These are phyloP conservation scores for Mesocentrotus franciscanus DNA, from an alignment of 53 echinoderm and acorn worm genomes.

Conservation along the genomic window DNA sequence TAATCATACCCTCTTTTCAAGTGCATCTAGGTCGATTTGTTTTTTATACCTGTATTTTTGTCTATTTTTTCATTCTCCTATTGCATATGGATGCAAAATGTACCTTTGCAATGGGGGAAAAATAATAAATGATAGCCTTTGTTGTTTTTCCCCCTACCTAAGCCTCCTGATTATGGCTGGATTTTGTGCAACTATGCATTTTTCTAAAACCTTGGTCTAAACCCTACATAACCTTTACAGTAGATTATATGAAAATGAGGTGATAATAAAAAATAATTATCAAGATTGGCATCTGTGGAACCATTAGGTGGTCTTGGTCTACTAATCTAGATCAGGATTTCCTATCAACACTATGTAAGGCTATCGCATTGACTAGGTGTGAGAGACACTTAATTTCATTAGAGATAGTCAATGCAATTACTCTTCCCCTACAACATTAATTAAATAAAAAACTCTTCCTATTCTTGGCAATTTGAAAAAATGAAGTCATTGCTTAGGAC, in stretches of 20 bases:
- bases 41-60: too few relatives aligned
- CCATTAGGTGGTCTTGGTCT: background rate
- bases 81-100: too few relatives aligned
- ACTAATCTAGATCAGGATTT: background rate
- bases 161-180: background rate
- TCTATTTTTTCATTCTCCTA: too few relatives aligned
- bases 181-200: background rate
- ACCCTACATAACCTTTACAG: background rate
- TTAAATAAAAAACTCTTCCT: too few relatives aligned
- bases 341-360: background rate
- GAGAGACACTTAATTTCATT: background rate
- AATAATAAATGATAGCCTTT: too few relatives aligned
- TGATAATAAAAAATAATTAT: background rate
- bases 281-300: too few relatives aligned
- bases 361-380: background rate
- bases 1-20: too few relatives aligned
- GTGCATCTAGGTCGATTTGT: too few relatives aligned
- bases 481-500: too few relatives aligned
- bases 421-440: too few relatives aligned
- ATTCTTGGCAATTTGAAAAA: too few relatives aligned
- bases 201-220: background rate
- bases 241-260: background rate
- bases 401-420: background rate
- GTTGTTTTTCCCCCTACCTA: too few relatives aligned
- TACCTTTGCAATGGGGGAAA: background rate